A percentile compares a stretch with the other conserved stretches of the same genome.
These are phyloP conservation scores for Crocodylus rhombifer DNA, from an alignment of 2,797 vertebrate species.

Conservation along the genomic window DNA sequence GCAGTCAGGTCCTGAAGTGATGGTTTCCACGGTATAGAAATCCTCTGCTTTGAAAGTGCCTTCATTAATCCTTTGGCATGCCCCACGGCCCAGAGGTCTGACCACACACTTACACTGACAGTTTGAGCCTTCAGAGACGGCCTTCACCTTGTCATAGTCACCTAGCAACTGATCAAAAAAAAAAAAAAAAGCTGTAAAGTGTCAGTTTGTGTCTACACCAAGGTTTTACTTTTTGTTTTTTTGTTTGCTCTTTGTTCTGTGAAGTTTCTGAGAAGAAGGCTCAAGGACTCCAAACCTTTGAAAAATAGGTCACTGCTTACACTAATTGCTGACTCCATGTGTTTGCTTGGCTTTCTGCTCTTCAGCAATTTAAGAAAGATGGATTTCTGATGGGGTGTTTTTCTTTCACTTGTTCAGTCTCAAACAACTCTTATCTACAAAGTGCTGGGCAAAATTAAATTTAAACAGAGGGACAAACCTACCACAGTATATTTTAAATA, in stretches of 20 bases:
- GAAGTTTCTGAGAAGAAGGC: not conserved
- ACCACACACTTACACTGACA: constrained; percentile 98
- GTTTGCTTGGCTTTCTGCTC: not conserved
- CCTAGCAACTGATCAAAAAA: constrained; percentile 90
- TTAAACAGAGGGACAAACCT: not conserved
- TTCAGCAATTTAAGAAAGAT: constrained; percentile 12
- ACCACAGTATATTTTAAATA: not conserved
- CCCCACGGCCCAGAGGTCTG: constrained; percentile 90
- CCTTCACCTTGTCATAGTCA: constrained; percentile 98
- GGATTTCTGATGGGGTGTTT: not conserved
- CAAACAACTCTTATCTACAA: not conserved
- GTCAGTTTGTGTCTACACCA: not conserved
- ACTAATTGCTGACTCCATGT: constrained; percentile 22
- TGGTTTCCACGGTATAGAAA: constrained; percentile 93
- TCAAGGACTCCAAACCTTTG: not conserved
- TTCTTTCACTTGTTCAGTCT: not conserved
- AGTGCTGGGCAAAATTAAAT: accelerated
- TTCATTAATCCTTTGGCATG: constrained; percentile 88
- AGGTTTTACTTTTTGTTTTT: not conserved
- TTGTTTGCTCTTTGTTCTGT: not conserved
- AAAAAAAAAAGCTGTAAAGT: constrained; percentile 75
- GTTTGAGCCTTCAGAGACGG: constrained; percentile 94
- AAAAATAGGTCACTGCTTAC: not conserved
- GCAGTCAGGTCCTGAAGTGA: constrained; percentile 91
- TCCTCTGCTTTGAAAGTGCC: constrained; percentile 85